Evolutionary conservation across 2,113 vertebrate species (phyloP), one percentile per base, ranked within the genome.

Genomic region (Geococcyx californianus): DNA sequence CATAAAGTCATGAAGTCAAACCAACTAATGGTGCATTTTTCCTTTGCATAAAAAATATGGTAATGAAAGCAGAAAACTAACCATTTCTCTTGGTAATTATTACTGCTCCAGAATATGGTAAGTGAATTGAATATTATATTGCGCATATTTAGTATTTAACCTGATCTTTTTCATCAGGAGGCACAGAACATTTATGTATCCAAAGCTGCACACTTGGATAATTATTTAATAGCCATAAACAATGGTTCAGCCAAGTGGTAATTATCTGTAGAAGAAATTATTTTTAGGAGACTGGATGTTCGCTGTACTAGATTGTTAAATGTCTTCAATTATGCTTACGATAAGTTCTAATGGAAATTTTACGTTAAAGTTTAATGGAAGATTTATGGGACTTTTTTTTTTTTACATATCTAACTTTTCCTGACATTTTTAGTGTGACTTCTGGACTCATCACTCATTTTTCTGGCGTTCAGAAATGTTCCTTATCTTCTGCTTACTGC

Each of bases 181-280:
- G 16, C 25, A 78, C 4, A 59, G 49, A 69, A 67, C 28, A 89
- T 80, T 89, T 59, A 63, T 1, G 1, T 76, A 44, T 69, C 68
- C 54, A 69, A 82, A 91, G 28, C 17, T 76, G 58, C 68, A 90
- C 64, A 87, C 68, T 91, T 87, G 60, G 88, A 76, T 79, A 91
- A 91, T 80, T 83, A 81, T 85, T 80, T 94, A 94, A 87, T 72
- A 94, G 54, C 72, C 75, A 91, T 92, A 93, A 95, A 94, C 83
- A 87, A 38, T 24, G 18, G 26, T 90, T 94, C 84, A 92, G 31
- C 51, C 90, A 94, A 94, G 58, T 89, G 59, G 59, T 45, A 95
- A 95, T 95, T 94, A 79, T 80, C 68, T 79, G 59, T 47, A 79
- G 18, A 94, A 70, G 45, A 95, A 94, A 91, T 84, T 92, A 80